Conservation (phyloP, 1,140 invertebrate species). For the Eurosta solidaginis region DNA sequence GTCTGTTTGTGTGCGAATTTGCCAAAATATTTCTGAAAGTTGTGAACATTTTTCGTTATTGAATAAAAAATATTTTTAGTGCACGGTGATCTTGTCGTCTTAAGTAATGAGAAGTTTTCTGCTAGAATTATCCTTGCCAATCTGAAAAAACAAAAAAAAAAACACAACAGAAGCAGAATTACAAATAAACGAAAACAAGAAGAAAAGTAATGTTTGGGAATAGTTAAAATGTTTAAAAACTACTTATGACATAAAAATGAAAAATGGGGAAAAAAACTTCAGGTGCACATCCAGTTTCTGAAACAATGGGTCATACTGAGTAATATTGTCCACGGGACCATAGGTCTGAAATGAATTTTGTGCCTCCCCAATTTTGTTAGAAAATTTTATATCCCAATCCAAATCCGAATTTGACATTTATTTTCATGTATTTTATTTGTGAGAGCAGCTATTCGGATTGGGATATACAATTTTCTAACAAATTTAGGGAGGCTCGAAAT, state of each 20-base stretch:
- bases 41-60: constrained; percentile 6
- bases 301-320: too few relatives aligned
- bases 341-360: too few relatives aligned
- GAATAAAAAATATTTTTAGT: constrained; percentile 16
- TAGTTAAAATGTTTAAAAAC: neutral
- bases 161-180: constrained; percentile 14
- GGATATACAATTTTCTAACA: too few relatives aligned
- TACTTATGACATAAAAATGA: neutral
- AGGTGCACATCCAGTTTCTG: too few relatives aligned
- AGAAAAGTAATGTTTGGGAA: neutral
- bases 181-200: neutral
- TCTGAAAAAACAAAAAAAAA: neutral
- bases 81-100: constrained; percentile 20
- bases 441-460: too few relatives aligned
- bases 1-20: neutral
- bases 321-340: too few relatives aligned
- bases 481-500: too few relatives aligned
- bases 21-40: neutral
- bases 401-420: too few relatives aligned
- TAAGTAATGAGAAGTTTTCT: neutral
- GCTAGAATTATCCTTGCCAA: neutral
- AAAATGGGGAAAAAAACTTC: too few relatives aligned
- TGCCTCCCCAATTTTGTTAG: too few relatives aligned
- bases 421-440: too few relatives aligned
- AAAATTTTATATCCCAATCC: too few relatives aligned